Evolutionary conservation across 2,113 vertebrate species (phyloP).

Genomic region (Ifrita kowaldi): DNA sequence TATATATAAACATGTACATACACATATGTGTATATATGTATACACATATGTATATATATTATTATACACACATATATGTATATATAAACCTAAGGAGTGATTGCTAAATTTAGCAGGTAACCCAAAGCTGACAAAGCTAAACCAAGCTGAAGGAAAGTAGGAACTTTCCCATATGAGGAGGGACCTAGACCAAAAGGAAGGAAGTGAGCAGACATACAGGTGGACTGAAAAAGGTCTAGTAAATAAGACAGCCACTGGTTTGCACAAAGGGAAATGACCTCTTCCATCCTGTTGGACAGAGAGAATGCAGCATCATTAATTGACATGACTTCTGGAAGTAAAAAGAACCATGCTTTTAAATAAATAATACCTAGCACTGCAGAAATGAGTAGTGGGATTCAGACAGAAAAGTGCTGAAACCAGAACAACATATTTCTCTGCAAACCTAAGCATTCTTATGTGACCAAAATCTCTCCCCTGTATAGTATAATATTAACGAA

Average conservation of each 20-base stretch:
- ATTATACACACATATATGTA: fast-evolving
- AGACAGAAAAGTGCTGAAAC: background rate
- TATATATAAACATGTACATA: background rate
- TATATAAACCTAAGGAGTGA: background rate
- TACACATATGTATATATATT: background rate
- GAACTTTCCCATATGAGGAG: background rate
- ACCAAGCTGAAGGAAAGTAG: background rate
- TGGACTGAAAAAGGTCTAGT: background rate
- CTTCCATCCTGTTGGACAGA: background rate
- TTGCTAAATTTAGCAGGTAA: background rate
- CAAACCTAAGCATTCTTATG: background rate
- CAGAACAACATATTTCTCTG: background rate
- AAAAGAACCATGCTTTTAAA: background rate
- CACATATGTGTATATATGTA: no score
- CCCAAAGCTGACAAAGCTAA: background rate
- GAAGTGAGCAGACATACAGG: background rate
- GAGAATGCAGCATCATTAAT: background rate
- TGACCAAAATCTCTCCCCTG: background rate
- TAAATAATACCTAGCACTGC: background rate
- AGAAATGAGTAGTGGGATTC: background rate
- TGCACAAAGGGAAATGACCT: background rate
- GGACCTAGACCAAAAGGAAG: background rate
- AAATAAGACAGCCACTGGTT: background rate
- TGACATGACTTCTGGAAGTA: background rate
- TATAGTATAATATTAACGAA: background rate